These are phyloP conservation scores for Prionailurus viverrinus DNA, from an alignment of 2,113 vertebrate species.

Conservation along the genomic window DNA sequence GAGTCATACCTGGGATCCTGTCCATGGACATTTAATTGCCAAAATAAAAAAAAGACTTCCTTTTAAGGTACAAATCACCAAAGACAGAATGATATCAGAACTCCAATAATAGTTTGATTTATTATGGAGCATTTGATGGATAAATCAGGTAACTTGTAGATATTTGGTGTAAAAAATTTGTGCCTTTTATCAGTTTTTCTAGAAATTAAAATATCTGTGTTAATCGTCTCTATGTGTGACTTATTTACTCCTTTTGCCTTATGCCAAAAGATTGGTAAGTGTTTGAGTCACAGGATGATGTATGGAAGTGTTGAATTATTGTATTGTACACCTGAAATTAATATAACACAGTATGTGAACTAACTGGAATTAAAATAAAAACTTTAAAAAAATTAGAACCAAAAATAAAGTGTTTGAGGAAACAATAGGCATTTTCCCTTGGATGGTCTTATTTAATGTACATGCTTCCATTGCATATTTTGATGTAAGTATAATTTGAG, in stretches of 20 bases:
- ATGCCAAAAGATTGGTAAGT: neutral
- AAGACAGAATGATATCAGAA: neutral
- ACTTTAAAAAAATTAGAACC: neutral
- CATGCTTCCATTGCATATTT: neutral
- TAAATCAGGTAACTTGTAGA: neutral
- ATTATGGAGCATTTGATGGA: neutral
- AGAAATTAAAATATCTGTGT: slow-evolving; percentile 42
- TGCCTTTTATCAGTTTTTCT: slow-evolving; percentile 37
- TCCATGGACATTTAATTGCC: neutral
- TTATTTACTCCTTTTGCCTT: slow-evolving; percentile 7
- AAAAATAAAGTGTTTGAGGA: neutral
- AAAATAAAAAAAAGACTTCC: slow-evolving; percentile 30
- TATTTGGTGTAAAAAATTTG: neutral
- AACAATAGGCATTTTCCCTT: neutral
- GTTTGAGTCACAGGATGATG: neutral
- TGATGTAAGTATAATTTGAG: neutral
- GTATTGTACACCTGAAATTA: neutral
- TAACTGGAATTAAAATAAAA: neutral
- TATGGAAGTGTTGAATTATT: neutral
- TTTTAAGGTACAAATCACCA: slow-evolving; percentile 35
- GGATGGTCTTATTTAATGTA: neutral
- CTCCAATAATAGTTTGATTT: slow-evolving; percentile 50
- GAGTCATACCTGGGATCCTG: neutral
- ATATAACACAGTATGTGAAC: neutral
- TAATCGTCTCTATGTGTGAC: neutral